Evolutionary conservation across 2,113 vertebrate genomes (phyloP), one percentile per base, ranked within the genome.

Genomic region (Phrynosoma platyrhinos): DNA sequence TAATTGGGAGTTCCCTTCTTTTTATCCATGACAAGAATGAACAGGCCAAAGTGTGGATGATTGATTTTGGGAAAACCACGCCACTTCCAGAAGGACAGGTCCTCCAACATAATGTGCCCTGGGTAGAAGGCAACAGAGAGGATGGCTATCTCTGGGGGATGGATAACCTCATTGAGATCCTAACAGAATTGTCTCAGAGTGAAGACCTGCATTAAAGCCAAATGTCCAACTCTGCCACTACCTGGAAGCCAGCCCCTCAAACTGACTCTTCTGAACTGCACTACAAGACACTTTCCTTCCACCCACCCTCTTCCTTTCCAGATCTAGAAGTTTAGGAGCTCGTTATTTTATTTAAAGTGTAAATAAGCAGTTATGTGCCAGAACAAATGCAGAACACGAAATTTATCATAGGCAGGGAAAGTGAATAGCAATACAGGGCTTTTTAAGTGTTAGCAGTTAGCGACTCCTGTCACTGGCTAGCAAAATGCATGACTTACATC

Each of bases 11-110:
- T 96, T 99, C 99, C 74, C 97, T 99, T 78, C 97, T 99, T 88
- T 99, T 99, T 69, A 98, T 99, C 93, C 99, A 99, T 0, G 99
- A 99, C 97, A 97, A 98, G 90, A 98, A 94, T 47, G 98, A 98
- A 9, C 97, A 97, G 72, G 99, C 99, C 94, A 99, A 98, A 95
- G 98, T 99, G 87, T 99, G 99, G 99, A 99, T 99, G 99, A 99
- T 99, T 32, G 99, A 99, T 96, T 99, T 99, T 62, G 99, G 99
- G 91, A 99, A 99, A 93, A 99, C 99, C 82, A 99, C 98, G 0
- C 98, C 98, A 0, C 97, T 99, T 83, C 97, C 98, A 0, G 98
- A 98, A 6, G 98, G 99, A 71, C 94, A 99, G 87, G 96, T 98
- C 90, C 98, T 99, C 18, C 96, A 94, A 93, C 99, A 99, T 89